Evolutionary conservation across 2,888 invertebrate genomes (phyloP).

Genomic region (Xanthia icteritia): DNA sequence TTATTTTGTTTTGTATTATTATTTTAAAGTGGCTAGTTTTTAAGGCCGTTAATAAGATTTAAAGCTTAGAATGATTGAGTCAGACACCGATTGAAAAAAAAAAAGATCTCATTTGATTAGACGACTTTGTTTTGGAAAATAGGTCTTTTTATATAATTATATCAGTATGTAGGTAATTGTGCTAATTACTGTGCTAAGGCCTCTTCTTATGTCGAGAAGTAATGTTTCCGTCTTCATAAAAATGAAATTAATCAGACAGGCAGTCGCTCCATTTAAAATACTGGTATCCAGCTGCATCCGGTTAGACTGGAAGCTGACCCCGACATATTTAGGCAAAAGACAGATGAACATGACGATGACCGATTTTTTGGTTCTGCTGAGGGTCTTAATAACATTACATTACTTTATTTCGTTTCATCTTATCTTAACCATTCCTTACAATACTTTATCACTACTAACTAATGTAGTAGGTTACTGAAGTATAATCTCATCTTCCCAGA

Average conservation of each 20-base stretch:
- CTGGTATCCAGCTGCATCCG: neutral
- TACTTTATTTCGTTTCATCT: neutral
- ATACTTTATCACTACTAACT: neutral
- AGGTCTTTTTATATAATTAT: too few relatives aligned
- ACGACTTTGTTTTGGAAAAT: neutral
- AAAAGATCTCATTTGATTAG: neutral
- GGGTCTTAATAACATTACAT: neutral
- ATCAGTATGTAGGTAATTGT: too few relatives aligned
- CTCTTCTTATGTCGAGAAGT: too few relatives aligned
- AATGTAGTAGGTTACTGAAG: neutral
- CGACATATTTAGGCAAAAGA: neutral
- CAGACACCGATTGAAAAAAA: neutral
- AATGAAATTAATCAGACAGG: neutral
- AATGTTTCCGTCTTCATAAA: neutral
- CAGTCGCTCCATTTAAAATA: neutral
- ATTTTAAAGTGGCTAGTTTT: neutral
- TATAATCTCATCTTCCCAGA: constrained; percentile 51
- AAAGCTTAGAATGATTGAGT: too few relatives aligned
- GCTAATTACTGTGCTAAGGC: too few relatives aligned
- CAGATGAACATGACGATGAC: neutral
- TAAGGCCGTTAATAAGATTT: neutral
- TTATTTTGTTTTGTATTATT: constrained; percentile 19
- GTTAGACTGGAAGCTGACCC: neutral
- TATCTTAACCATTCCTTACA: neutral
- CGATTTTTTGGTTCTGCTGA: neutral